phyloP scores from a whole-genome alignment of 2,113 vertebrate species.

The Sander vitreus region DNA sequence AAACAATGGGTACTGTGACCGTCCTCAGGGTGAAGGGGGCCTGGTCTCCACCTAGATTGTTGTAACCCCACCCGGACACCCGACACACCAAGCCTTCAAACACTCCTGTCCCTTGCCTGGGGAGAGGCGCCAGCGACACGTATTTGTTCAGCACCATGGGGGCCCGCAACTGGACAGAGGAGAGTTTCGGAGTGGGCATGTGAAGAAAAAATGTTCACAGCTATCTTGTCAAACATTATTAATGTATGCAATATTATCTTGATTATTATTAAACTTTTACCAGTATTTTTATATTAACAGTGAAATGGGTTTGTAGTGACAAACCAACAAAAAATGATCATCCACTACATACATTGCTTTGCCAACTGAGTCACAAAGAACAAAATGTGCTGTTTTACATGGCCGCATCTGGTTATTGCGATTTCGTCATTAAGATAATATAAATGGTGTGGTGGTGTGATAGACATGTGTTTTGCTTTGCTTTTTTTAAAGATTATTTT shows the following conservation, averaged over 20 bases:
- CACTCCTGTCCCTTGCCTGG: conserved; percentile 74
- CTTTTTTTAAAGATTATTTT: no score
- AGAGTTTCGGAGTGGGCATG: not conserved
- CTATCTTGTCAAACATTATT: not conserved
- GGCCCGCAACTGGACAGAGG: conserved; percentile 75
- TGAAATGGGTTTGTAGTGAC: not conserved
- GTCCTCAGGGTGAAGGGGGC: conserved; percentile 75
- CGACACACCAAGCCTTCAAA: conserved; percentile 79
- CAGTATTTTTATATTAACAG: not conserved
- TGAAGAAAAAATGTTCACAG: not conserved
- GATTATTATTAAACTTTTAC: no score
- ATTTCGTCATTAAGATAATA: not conserved
- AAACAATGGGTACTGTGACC: conserved; percentile 81
- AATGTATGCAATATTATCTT: no score
- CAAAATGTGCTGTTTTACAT: not conserved
- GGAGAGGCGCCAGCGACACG: conserved; percentile 81
- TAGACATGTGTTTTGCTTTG: not conserved
- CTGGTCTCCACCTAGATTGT: conserved; percentile 56
- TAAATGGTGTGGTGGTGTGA: not conserved
- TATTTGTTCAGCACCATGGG: conserved; percentile 81
- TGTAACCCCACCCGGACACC: conserved; percentile 87
- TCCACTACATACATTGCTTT: not conserved
- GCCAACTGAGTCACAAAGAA: not conserved
- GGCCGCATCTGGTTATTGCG: not conserved
- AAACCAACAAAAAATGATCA: not conserved